Conservation (phyloP, 2,113 vertebrate species). For the Pteruthius melanotis region DNA sequence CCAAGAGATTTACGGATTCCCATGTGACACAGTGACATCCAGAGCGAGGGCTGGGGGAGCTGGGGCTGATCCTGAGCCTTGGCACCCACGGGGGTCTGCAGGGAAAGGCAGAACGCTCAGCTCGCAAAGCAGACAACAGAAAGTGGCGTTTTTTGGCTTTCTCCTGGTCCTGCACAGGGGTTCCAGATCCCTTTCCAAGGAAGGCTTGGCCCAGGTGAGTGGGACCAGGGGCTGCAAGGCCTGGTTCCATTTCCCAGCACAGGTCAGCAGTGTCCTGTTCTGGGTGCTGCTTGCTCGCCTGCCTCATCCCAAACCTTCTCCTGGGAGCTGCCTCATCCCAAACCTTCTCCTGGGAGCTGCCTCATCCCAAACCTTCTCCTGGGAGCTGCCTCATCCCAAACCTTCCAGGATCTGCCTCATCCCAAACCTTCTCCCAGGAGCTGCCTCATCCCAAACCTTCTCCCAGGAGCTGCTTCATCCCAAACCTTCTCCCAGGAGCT, state of each 20-base stretch:
- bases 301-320: not conserved
- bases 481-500: too few species aligned
- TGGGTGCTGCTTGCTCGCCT: not conserved
- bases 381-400: not conserved
- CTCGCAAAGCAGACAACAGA: not conserved
- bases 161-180: fast-evolving
- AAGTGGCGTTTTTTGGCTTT: not conserved
- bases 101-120: not conserved
- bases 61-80: not conserved
- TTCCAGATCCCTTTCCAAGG: not conserved
- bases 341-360: not conserved
- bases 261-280: fast-evolving
- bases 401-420: not conserved
- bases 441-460: too few species aligned
- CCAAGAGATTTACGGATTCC: not conserved
- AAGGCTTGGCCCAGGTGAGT: not conserved
- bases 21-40: fast-evolving
- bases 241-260: not conserved
- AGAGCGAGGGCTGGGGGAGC: not conserved
- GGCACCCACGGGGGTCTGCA: not conserved
- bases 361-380: not conserved
- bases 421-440: not conserved
- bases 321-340: not conserved
- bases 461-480: not conserved
- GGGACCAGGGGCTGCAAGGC: not conserved